Conservation (phyloP, 1,140 invertebrate species). For the Aporrectodea caliginosa region DNA sequence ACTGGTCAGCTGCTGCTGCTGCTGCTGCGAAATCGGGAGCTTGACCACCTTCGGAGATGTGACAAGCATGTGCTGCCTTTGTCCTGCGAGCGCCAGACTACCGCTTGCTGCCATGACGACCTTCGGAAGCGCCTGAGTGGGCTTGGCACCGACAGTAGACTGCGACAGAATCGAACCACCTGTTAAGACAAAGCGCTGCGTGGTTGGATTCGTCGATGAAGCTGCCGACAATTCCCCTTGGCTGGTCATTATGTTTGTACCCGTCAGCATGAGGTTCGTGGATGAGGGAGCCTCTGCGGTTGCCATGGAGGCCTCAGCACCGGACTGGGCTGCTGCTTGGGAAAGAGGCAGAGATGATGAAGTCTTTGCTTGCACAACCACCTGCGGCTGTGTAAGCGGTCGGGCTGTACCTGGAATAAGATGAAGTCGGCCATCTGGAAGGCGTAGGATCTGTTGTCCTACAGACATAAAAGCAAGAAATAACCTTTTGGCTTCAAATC, state of each 20-base stretch:
- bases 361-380: background rate
- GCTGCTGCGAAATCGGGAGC: conserved; percentile 41
- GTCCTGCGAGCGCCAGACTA: background rate
- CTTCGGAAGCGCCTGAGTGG: background rate
- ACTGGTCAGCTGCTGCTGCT: conserved; percentile 40
- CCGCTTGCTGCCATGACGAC: background rate
- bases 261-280: no score
- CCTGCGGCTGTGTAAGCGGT: background rate
- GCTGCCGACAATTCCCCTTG: no score
- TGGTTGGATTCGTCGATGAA: no score
- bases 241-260: no score
- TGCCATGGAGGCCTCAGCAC: background rate
- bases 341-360: background rate
- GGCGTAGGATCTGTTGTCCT: conserved; percentile 83
- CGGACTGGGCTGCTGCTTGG: background rate
- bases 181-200: background rate
- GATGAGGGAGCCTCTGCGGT: no score
- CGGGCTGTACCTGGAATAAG: conserved; percentile 62
- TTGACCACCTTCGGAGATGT: conserved; percentile 4
- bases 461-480: no score
- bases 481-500: no score
- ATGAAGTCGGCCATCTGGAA: conserved; percentile 88
- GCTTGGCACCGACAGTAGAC: background rate
- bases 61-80: background rate
- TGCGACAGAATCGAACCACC: background rate